Evolutionary conservation across 2,888 invertebrate species (phyloP), one percentile per base, ranked within the genome.

Genomic region (Nomada lathburiana): DNA sequence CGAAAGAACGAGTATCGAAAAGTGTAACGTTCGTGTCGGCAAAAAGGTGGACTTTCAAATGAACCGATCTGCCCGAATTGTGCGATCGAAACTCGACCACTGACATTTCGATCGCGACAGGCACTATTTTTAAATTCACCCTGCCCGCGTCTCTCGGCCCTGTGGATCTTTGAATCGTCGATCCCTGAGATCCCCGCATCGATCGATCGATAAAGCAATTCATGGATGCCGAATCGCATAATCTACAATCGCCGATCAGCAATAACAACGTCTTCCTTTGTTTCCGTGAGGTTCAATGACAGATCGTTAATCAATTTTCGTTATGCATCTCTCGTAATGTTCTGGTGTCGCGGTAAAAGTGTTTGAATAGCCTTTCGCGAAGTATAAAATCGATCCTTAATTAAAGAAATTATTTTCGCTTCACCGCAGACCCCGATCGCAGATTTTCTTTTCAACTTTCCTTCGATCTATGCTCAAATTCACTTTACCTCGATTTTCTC

Each of bases 71-170:
- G 23, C 18, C 42, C 18, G 60, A 20, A 69, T 79, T 69, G 68
- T 74, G 80, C 71, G 62, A 78, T 36, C 53, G 80, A 71, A 13
- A 63, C 65, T 53, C 70, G 76, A 82, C 76, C 76, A 73, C 77
- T 85, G 82, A 85, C 82, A 82, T 55, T 85, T 86, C 59, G 69
- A 84, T 82, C 75, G 57, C 2, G 68, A 68, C 68, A 18, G 57
- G 29, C 64, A 71, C 71, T 69, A 85, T 82, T 85, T 86, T 86
- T 86, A 67, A 76, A 69, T 57, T 26, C 23, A 18, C 23, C 42
- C 13, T 16, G 47, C 16, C 47, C 16, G 52, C 64, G 57, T 2
- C 26, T 2, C 26, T n/a, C n/a, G 23, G 52, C 10, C n/a, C 11
- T 16, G 36, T 13, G n/a, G 52, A 65, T 29, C n/a, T 2, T 52